Percentiles rank a stretch among this genome's conserved stretches.
Evolutionary conservation across 1,140 invertebrate genomes (phyloP).

Genomic region (Drosophila ironensis): DNA sequence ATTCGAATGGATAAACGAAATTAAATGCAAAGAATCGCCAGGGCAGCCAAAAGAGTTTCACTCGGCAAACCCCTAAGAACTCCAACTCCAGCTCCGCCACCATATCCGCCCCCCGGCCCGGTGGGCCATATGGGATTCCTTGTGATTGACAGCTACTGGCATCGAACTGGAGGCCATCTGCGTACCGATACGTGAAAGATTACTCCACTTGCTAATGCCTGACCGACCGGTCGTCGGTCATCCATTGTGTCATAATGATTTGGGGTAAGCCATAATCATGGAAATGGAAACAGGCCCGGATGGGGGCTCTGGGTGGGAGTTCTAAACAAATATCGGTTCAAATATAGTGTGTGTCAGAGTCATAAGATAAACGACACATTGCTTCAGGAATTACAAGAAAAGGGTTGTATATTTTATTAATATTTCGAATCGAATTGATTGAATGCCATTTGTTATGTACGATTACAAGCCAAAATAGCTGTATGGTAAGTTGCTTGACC

Average conservation of each 20-base stretch:
- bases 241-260: neutral
- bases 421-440: too few species aligned
- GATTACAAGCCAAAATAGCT: too few species aligned
- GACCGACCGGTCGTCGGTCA: neutral
- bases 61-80: constrained; percentile 8
- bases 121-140: constrained; percentile 19
- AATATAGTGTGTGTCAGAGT: too few species aligned
- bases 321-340: neutral
- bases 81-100: neutral
- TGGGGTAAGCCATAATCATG: neutral
- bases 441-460: too few species aligned
- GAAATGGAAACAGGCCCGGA: too few species aligned
- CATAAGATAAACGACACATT: too few species aligned
- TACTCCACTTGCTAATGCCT: neutral
- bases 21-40: constrained; percentile 72
- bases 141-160: constrained; percentile 30
- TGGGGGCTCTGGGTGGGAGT: neutral
- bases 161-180: constrained; percentile 37
- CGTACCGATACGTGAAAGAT: constrained; percentile 22
- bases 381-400: too few species aligned
- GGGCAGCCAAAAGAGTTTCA: constrained; percentile 43
- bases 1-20: constrained; percentile 81
- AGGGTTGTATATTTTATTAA: too few species aligned
- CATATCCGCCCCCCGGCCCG: neutral
- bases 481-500: too few species aligned